phyloP scores from a whole-genome alignment of 2,113 vertebrate species.

The Gambusia holbrooki region DNA sequence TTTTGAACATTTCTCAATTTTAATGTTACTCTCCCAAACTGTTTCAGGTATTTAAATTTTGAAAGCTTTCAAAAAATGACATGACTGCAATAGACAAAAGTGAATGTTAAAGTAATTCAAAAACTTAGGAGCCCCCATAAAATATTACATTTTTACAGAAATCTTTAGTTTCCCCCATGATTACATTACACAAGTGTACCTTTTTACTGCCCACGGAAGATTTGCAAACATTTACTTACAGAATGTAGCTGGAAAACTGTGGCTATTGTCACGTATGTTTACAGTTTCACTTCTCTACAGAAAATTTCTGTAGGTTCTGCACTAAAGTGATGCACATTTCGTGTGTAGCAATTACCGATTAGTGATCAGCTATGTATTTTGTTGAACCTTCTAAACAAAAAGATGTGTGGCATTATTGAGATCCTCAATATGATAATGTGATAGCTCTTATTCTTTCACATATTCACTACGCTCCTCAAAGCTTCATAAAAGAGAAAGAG shows the following conservation, averaged over 20 bases:
- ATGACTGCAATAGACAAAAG: background rate
- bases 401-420: background rate
- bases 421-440: background rate
- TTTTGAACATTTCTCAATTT: too few species aligned
- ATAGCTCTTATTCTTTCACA: background rate
- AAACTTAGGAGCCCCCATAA: too few species aligned
- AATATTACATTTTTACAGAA: too few species aligned
- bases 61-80: background rate
- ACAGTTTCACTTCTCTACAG: background rate
- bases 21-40: background rate
- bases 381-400: slow-evolving; percentile 1
- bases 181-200: background rate
- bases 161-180: background rate
- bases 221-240: background rate
- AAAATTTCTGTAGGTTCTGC: background rate
- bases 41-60: background rate
- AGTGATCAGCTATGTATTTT: slow-evolving; percentile 27
- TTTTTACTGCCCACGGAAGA: background rate
- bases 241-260: background rate
- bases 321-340: background rate
- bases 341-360: background rate
- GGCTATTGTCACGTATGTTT: background rate
- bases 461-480: too few species aligned
- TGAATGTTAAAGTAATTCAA: background rate
- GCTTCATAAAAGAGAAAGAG: background rate